Conservation (phyloP, 1,140 invertebrate genomes). For the Cecropterus lyciades region DNA sequence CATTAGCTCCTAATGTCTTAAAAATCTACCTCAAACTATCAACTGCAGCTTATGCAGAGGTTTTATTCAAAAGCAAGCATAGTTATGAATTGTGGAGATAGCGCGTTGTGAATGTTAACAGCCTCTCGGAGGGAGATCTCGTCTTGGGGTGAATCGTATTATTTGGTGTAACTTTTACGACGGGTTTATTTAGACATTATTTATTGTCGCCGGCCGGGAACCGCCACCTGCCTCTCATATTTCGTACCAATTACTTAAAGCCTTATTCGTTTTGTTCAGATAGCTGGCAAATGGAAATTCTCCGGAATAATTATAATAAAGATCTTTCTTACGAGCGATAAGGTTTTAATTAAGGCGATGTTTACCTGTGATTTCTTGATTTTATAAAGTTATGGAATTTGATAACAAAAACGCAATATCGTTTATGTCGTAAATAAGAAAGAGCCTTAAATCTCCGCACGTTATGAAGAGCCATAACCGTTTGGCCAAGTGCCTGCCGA, state of each 20-base stretch:
- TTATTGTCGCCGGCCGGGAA: constrained; percentile 50
- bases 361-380: neutral
- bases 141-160: constrained; percentile 50
- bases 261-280: constrained; percentile 48
- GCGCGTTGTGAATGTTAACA: constrained; percentile 52
- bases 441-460: constrained; percentile 2
- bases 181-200: constrained; percentile 64
- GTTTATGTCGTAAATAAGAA: constrained; percentile 1
- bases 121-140: constrained; percentile 37
- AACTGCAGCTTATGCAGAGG: constrained; percentile 9
- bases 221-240: constrained; percentile 62
- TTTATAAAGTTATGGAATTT: too few relatives aligned
- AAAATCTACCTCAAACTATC: neutral
- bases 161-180: constrained; percentile 60
- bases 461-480: constrained; percentile 14
- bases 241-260: constrained; percentile 63
- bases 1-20: too few relatives aligned
- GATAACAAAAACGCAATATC: neutral
- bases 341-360: constrained; percentile 37
- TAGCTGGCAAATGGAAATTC: constrained; percentile 48
- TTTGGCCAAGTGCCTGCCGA: constrained; percentile 32
- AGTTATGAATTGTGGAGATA: constrained; percentile 50
- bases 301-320: constrained; percentile 56
- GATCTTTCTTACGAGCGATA: constrained; percentile 30
- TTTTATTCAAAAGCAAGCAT: constrained; percentile 45